Base-by-base conservation (phyloP, 2,113 vertebrate species). In the Clarias magur region DNA sequence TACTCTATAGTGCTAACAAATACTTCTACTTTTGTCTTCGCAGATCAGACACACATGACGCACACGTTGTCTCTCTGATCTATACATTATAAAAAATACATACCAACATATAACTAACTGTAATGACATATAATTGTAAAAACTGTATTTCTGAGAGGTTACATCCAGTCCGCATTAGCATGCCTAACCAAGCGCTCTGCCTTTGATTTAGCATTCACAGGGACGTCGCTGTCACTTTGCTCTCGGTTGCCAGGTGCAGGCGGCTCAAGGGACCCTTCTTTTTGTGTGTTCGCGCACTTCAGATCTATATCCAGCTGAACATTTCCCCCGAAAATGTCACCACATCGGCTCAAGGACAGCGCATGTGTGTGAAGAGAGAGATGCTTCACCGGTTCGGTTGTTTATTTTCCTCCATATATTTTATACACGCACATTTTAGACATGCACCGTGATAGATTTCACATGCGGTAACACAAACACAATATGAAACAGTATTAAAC, bases 131-230 rank as follows among this genome's bases (percentile, higher is more conserved):
- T 38, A 38, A 38, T 3, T 38, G 34, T 38, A 38, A 38, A 2
- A 38, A 38, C 34, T 85, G 34, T 75, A 48, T 10, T 9, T 57
- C 72, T 76, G 57, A 0, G 25, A 76, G 34, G 23, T 48, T 62
- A 27, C 57, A 53, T 73, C 72, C 42, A 25, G 59, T 48, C 59
- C 53, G 38, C 73, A 76, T 85, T 75, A 84, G 68, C 68, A 75
- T 82, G 82, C 82, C 82, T 57, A 84, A 60, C 83, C 30, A 59
- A 48, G 12, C 16, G 19, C 83, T 1, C 38, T n/a, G 68, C 7
- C 57, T 85, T 38, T 76, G 57, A 85, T 65, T 85, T 65, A 65
- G 73, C 59, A 79, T 85, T 79, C 84, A 79, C 59, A 79, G 34
- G 38, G 73, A 85, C 21, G 73, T 78, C 57, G 53, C 30, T 63